phyloP scores from a whole-genome alignment of 2,888 invertebrate species.

The Bombylius discolor region DNA sequence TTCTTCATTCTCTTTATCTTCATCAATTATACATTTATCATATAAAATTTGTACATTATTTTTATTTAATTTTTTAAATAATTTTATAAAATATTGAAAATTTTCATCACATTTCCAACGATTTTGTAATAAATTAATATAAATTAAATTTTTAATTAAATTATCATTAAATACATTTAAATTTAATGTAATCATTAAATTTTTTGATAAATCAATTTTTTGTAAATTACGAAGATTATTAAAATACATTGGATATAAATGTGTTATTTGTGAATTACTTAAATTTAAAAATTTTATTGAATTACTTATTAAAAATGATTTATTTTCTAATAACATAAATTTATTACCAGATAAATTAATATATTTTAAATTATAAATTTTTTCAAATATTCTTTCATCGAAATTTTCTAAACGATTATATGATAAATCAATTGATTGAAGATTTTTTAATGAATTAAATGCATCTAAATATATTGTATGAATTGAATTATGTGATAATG shows the following conservation, averaged over 20 bases:
- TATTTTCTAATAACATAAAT: constrained; percentile 42
- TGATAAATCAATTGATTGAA: constrained; percentile 46
- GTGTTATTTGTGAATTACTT: constrained; percentile 45
- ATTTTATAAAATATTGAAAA: constrained; percentile 13
- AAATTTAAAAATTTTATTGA: constrained; percentile 45
- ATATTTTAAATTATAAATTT: constrained; percentile 39
- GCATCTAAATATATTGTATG: constrained; percentile 49
- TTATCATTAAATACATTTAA: constrained; percentile 37
- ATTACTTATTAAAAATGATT: constrained; percentile 43
- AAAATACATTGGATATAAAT: constrained; percentile 41
- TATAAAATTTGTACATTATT: constrained; percentile 19
- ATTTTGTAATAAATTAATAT: constrained; percentile 43
- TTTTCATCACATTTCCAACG: constrained; percentile 43
- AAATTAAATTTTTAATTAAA: constrained; percentile 36
- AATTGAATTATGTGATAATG: constrained; percentile 44
- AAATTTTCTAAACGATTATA: constrained; percentile 48
- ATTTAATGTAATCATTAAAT: constrained; percentile 44
- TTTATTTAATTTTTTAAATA: too few relatives aligned
- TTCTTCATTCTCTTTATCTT: neutral
- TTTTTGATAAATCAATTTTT: constrained; percentile 47
- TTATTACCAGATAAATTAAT: constrained; percentile 51
- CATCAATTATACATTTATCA: constrained; percentile 20
- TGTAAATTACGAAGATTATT: constrained; percentile 42
- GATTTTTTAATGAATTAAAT: constrained; percentile 40
- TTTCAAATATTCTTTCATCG: constrained; percentile 40